These are phyloP conservation scores for Apamea anceps DNA, from an alignment of 2,888 invertebrate genomes.

Conservation along the genomic window DNA sequence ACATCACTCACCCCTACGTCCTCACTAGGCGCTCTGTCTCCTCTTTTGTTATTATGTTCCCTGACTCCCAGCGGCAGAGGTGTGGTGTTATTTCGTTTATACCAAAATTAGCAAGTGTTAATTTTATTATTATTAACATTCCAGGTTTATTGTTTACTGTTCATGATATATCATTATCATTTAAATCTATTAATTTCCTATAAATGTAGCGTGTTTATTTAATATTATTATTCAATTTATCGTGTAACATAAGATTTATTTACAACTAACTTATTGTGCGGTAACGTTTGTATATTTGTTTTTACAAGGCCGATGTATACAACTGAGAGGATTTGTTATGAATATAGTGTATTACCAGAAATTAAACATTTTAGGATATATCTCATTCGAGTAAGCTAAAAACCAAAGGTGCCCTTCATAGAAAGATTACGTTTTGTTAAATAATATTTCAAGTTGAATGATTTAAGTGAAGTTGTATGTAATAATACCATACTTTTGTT, in stretches of 20 bases:
- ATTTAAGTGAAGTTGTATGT: conserved; percentile 89
- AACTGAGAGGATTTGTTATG: conserved; percentile 87
- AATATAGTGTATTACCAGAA: conserved; percentile 88
- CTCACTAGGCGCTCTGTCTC: conserved; percentile 78
- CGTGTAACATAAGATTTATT: conserved; percentile 89
- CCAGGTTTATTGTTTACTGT: conserved; percentile 88
- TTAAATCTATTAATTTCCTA: conserved; percentile 82
- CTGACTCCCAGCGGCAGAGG: conserved; percentile 73
- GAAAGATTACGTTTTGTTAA: conserved; percentile 90
- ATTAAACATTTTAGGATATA: conserved; percentile 90
- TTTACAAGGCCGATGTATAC: conserved; percentile 87
- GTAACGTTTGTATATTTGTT: conserved; percentile 85
- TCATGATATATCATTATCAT: conserved; percentile 83
- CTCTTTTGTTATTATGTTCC: conserved; percentile 75
- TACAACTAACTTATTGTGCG: conserved; percentile 88
- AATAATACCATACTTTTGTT: conserved; percentile 89
- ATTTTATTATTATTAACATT: conserved; percentile 89
- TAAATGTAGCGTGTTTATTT: conserved; percentile 85
- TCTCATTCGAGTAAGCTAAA: conserved; percentile 93
- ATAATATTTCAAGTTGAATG: conserved; percentile 90
- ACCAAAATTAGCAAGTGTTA: conserved; percentile 88
- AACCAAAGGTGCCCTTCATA: conserved; percentile 96
- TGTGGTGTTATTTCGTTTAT: conserved; percentile 86
- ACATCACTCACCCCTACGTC: conserved; percentile 53
- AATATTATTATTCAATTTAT: conserved; percentile 84